phyloP scores from a whole-genome alignment of 2,113 vertebrate species.

The Urocitellus parryii region DNA sequence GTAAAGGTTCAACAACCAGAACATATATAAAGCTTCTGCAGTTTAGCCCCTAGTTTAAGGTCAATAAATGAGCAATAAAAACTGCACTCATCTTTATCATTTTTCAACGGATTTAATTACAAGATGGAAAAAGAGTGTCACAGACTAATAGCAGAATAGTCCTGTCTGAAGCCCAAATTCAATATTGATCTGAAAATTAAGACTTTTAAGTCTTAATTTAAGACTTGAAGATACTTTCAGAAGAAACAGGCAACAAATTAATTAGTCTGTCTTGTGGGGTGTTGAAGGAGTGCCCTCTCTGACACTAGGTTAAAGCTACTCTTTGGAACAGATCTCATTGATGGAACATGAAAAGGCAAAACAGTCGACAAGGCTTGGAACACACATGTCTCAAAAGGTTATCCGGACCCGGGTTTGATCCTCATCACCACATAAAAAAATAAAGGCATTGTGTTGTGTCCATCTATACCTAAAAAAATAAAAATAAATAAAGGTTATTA shows the following conservation, averaged over 20 bases:
- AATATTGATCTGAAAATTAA: constrained; percentile 2
- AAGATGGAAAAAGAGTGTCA: background rate
- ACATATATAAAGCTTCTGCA: background rate
- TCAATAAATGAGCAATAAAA: background rate
- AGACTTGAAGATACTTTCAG: background rate
- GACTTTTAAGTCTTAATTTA: background rate
- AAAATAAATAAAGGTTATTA: no score
- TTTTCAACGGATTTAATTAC: background rate
- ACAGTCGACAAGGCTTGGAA: background rate
- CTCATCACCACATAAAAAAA: no score
- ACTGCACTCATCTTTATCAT: background rate
- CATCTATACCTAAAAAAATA: no score
- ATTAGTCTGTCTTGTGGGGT: background rate
- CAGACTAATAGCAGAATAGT: background rate
- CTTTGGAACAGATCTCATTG: background rate
- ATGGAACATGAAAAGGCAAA: background rate
- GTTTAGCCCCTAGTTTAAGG: background rate
- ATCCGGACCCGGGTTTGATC: background rate
- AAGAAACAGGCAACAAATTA: background rate
- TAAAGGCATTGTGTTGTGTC: no score
- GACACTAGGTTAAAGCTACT: background rate
- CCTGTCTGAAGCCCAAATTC: background rate
- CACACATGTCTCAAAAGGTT: background rate
- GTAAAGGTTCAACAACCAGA: background rate
- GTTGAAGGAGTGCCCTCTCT: background rate